A percentile compares a stretch with the other conserved stretches of the same genome.
Conservation (phyloP, 2,797 vertebrate genomes). For the Arrhamphus sclerolepis region DNA sequence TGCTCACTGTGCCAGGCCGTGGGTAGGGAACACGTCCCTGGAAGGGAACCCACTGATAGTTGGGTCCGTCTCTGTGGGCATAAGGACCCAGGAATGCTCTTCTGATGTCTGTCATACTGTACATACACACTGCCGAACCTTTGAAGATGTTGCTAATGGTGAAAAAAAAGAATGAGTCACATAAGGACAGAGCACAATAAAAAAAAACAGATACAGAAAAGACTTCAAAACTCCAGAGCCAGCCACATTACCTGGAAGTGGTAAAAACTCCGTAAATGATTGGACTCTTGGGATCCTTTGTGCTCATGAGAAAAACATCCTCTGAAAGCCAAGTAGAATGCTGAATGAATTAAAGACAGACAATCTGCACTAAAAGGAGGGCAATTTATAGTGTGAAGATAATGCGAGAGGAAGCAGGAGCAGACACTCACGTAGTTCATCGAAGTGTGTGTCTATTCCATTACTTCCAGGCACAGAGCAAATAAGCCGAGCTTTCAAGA, state of each 20-base stretch:
- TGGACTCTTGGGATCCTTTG: constrained; percentile 97
- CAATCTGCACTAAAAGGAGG: neutral
- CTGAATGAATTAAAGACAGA: neutral
- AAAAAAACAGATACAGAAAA: neutral
- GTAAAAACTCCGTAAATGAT: constrained; percentile 95
- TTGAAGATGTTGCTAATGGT: constrained; percentile 93
- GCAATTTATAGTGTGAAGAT: neutral
- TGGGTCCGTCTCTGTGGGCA: constrained; percentile 95
- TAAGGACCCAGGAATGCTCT: constrained; percentile 97
- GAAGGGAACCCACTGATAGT: constrained; percentile 97
- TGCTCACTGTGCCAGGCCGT: constrained; percentile 94
- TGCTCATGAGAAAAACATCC: constrained; percentile 92
- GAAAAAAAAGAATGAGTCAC: constrained; percentile 17
- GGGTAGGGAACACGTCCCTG: constrained; percentile 97
- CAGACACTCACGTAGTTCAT: constrained; percentile 92
- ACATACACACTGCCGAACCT: constrained; percentile 97
- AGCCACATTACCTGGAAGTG: constrained; percentile 90
- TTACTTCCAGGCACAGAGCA: constrained; percentile 96
- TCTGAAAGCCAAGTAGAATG: constrained; percentile 57
- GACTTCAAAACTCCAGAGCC: neutral
- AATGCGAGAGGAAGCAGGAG: neutral
- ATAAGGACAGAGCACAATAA: constrained; percentile 3
- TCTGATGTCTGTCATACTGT: constrained; percentile 95
- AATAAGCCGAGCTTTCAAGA: constrained; percentile 94
- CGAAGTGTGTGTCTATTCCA: constrained; percentile 98